phyloP scores from a whole-genome alignment of 2,888 invertebrate species.

The Crematogaster levior region DNA sequence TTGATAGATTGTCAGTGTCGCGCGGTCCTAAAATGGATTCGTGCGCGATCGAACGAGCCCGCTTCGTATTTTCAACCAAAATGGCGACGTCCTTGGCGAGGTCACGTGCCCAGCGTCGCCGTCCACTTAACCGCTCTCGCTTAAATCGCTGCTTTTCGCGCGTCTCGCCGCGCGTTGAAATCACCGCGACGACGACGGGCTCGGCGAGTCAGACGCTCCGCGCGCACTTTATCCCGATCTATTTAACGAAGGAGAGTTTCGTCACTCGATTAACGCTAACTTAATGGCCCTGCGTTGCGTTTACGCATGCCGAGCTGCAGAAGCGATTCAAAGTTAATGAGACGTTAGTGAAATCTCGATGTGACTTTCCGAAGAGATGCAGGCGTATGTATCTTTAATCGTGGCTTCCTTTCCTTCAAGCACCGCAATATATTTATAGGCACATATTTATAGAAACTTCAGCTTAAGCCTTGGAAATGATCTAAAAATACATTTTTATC shows the following conservation, averaged over 20 bases:
- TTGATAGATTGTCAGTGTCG: constrained; percentile 38
- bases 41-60: constrained; percentile 58
- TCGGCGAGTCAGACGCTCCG: constrained; percentile 64
- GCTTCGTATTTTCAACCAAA: constrained; percentile 75
- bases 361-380: not conserved
- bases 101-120: constrained; percentile 78
- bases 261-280: constrained; percentile 4
- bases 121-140: not conserved
- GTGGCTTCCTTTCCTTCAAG: not conserved
- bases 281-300: not conserved
- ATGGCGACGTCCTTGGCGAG: constrained; percentile 83
- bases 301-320: not conserved
- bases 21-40: constrained; percentile 49
- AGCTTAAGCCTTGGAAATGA: not conserved
- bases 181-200: constrained; percentile 53
- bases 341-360: constrained; percentile 6
- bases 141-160: constrained; percentile 50
- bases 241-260: not conserved
- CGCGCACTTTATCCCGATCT: constrained; percentile 8
- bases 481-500: not conserved
- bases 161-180: constrained; percentile 67
- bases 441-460: not conserved
- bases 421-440: not conserved
- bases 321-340: not conserved
- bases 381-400: not conserved